These are phyloP conservation scores for Grapholita molesta DNA, from an alignment of 1,140 invertebrate species.

Conservation along the genomic window DNA sequence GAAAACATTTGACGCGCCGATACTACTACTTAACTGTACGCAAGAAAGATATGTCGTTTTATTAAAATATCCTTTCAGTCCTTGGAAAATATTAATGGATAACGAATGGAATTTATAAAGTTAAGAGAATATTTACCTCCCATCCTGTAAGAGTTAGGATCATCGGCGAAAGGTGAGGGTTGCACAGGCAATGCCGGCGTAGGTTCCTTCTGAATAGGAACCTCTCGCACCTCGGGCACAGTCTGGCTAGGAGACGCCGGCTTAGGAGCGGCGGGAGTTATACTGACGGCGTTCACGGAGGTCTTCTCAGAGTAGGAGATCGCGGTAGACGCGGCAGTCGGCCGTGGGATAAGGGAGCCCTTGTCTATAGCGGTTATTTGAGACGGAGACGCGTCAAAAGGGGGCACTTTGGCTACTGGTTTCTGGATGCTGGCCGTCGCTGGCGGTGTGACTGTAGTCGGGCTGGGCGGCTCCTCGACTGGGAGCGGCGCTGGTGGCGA, in stretches of 20 bases:
- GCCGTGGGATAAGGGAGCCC: constrained; percentile 34
- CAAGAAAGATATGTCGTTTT: too few species aligned
- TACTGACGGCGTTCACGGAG: constrained; percentile 63
- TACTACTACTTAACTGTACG: too few species aligned
- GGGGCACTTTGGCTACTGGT: constrained; percentile 79
- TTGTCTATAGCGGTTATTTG: constrained; percentile 52
- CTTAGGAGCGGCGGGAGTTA: constrained; percentile 42
- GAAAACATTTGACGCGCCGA: too few species aligned
- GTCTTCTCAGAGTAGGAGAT: constrained; percentile 74
- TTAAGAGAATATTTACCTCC: constrained; percentile 77
- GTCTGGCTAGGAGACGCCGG: constrained; percentile 48
- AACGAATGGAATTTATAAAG: too few species aligned
- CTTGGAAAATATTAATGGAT: neutral
- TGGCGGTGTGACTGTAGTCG: constrained; percentile 47
- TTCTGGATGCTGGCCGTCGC: constrained; percentile 64
- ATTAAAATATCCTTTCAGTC: neutral
- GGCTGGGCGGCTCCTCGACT: constrained; percentile 52
- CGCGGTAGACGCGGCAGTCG: constrained; percentile 29
- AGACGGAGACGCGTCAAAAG: constrained; percentile 75
- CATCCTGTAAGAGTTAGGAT: constrained; percentile 82
- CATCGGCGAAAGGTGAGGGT: constrained; percentile 70
- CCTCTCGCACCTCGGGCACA: constrained; percentile 49
- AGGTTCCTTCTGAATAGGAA: constrained; percentile 47
- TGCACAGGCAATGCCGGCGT: constrained; percentile 51
- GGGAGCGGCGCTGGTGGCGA: constrained; percentile 26